Evolutionary conservation across 2,888 invertebrate species (phyloP).

Genomic region (Hyppa rectilinea): DNA sequence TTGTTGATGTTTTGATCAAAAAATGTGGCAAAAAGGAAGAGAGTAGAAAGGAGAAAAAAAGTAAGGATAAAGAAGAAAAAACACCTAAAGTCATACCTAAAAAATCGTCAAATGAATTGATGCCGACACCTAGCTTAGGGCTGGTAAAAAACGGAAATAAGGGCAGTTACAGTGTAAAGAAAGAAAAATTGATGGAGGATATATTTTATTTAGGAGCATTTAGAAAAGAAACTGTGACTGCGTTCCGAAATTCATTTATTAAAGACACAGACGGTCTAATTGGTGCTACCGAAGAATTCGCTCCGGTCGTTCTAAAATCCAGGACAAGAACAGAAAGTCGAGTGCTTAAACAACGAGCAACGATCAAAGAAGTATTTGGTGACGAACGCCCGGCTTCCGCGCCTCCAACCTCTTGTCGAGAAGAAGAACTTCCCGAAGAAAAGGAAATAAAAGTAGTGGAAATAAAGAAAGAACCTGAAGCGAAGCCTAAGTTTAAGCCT

Average conservation of each 20-base stretch:
- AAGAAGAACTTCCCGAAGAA: constrained; percentile 80
- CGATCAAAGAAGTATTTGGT: constrained; percentile 96
- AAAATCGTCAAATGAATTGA: constrained; percentile 88
- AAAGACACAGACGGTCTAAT: constrained; percentile 91
- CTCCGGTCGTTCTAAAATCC: constrained; percentile 93
- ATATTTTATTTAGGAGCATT: constrained; percentile 92
- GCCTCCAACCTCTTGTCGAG: constrained; percentile 92
- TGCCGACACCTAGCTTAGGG: constrained; percentile 92
- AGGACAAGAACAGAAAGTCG: constrained; percentile 94
- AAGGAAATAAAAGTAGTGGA: constrained; percentile 75
- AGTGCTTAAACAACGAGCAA: constrained; percentile 93
- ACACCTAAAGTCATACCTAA: constrained; percentile 90
- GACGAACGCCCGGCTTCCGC: constrained; percentile 95
- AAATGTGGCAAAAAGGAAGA: constrained; percentile 92
- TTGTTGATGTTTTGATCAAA: constrained; percentile 92
- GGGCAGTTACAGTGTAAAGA: constrained; percentile 83
- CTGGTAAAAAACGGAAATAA: constrained; percentile 83
- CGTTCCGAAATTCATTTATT: constrained; percentile 92
- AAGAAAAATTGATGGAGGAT: constrained; percentile 89
- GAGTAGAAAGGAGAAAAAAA: constrained; percentile 85
- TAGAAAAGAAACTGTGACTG: constrained; percentile 92
- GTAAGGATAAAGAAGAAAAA: constrained; percentile 90
- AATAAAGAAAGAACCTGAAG: constrained; percentile 80
- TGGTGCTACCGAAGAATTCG: constrained; percentile 91
- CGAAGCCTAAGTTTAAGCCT: constrained; percentile 83